These are phyloP conservation scores for Chrysolina americana DNA, from an alignment of 2,888 invertebrate genomes.

Conservation along the genomic window DNA sequence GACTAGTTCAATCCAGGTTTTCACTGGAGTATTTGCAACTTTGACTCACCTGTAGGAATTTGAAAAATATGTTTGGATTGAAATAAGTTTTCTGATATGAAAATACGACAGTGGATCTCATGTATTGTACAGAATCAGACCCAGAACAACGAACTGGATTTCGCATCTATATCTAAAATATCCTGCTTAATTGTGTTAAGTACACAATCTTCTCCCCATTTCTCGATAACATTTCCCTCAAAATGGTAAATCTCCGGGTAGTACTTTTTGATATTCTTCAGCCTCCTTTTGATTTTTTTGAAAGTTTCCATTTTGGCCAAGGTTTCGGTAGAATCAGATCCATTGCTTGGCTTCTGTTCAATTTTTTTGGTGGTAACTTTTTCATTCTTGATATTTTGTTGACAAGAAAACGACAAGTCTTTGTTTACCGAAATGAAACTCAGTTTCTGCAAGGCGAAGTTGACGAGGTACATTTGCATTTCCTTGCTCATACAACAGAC, in stretches of 20 bases:
- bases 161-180: constrained; percentile 32
- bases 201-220: constrained; percentile 34
- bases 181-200: constrained; percentile 32
- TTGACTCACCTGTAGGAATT: no score
- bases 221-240: constrained; percentile 37
- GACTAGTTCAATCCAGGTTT: no score
- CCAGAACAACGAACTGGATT: constrained; percentile 34
- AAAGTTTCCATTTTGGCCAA: constrained; percentile 4
- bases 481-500: constrained; percentile 42
- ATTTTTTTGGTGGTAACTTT: neutral
- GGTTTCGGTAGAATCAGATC: neutral
- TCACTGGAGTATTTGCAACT: no score
- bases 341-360: neutral
- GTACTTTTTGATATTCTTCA: constrained; percentile 37
- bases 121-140: constrained; percentile 23
- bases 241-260: constrained; percentile 39
- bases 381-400: neutral
- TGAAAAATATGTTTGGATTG: no score
- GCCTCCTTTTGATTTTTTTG: constrained; percentile 33
- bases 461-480: constrained; percentile 41
- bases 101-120: no score
- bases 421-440: constrained; percentile 34
- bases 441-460: constrained; percentile 39
- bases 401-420: constrained; percentile 15
- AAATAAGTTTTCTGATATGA: no score